phyloP scores from a whole-genome alignment of 2,113 vertebrate genomes.

The Heterotis niloticus region DNA sequence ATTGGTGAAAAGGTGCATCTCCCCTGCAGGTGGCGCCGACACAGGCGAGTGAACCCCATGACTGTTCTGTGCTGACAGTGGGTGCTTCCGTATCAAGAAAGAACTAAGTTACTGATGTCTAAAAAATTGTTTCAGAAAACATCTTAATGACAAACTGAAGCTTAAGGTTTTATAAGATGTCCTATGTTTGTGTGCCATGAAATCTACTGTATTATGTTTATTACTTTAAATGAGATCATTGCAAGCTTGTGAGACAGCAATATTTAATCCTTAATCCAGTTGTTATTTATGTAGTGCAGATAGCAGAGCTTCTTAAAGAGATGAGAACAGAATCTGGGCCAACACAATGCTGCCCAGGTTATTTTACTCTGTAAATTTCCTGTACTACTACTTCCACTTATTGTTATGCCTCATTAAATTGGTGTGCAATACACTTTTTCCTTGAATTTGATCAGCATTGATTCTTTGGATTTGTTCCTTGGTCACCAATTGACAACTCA shows the following conservation, averaged over 20 bases:
- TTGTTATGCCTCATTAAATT: too few relatives aligned
- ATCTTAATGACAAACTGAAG: not conserved
- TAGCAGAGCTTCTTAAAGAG: too few relatives aligned
- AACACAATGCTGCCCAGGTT: not conserved
- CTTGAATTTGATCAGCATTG: too few relatives aligned
- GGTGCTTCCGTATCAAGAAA: not conserved
- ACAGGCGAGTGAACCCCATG: not conserved
- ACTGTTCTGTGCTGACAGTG: not conserved
- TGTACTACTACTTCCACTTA: too few relatives aligned
- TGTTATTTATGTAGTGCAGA: too few relatives aligned
- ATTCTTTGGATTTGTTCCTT: too few relatives aligned
- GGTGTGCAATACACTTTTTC: too few relatives aligned
- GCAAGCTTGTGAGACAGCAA: not conserved
- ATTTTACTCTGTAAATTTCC: too few relatives aligned
- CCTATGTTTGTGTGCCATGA: not conserved
- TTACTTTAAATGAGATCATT: not conserved
- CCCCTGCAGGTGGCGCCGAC: too few relatives aligned
- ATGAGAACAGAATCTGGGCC: not conserved
- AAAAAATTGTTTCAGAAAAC: not conserved
- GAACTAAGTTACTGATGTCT: not conserved
- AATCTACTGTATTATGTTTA: slow-evolving; percentile 11
- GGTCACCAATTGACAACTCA: too few relatives aligned
- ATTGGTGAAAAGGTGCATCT: too few relatives aligned
- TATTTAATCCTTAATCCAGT: too few relatives aligned
- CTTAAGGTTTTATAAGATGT: not conserved